Evolutionary conservation across 2,888 invertebrate species (phyloP).

Genomic region (Sinohyriopsis cumingii): DNA sequence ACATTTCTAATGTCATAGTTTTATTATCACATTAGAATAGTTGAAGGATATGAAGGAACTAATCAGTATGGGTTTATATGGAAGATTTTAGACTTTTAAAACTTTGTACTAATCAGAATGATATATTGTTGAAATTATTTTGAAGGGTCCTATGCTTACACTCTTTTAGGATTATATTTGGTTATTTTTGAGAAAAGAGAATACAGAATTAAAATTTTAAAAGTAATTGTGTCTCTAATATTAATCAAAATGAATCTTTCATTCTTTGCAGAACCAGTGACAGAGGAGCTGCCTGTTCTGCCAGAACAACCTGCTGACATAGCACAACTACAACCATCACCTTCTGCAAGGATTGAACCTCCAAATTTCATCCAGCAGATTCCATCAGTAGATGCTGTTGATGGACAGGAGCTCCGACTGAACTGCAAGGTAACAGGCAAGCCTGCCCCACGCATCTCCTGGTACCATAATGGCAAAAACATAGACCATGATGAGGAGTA

Average conservation of each 20-base stretch:
- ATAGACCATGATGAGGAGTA: conserved; percentile 71
- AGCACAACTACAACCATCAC: conserved; percentile 53
- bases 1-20: no score
- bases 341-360: conserved; percentile 50
- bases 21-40: no score
- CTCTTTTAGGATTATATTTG: no score
- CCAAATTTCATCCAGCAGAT: conserved; percentile 64
- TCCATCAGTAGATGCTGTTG: conserved; percentile 54
- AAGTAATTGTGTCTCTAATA: no score
- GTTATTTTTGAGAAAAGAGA: no score
- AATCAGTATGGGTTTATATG: no score
- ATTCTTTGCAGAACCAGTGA: conserved; percentile 42
- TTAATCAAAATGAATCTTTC: neutral
- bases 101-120: no score
- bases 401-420: conserved; percentile 67
- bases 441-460: conserved; percentile 67
- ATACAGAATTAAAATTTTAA: no score
- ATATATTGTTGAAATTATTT: no score
- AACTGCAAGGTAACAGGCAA: conserved; percentile 65
- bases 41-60: no score
- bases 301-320: conserved; percentile 40
- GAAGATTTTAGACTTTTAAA: no score
- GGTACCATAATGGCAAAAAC: conserved; percentile 71
- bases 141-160: no score
- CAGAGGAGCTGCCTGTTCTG: conserved; percentile 39